A percentile compares a stretch with the other conserved stretches of the same genome.
Conservation (phyloP, 1,140 invertebrate species). For the Psix sp. region DNA sequence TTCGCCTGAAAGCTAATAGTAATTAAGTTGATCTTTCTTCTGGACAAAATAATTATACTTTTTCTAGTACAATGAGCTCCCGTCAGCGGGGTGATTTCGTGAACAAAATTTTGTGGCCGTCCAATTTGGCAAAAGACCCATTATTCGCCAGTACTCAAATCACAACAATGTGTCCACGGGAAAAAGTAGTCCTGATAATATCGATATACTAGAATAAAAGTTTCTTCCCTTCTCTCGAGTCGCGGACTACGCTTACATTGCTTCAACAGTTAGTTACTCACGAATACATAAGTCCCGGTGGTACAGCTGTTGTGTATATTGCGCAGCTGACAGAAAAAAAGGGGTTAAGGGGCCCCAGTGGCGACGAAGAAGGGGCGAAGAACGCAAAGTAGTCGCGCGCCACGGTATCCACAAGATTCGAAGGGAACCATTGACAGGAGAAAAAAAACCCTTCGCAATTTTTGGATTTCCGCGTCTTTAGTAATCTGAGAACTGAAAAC, state of each 20-base stretch:
- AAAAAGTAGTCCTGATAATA: constrained; percentile 53
- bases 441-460: constrained; percentile 69
- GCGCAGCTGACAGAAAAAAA: constrained; percentile 74
- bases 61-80: constrained; percentile 19
- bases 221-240: constrained; percentile 48
- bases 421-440: constrained; percentile 50
- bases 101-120: constrained; percentile 37
- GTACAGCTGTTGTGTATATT: constrained; percentile 73
- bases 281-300: constrained; percentile 59
- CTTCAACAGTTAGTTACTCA: constrained; percentile 58
- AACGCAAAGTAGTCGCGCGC: constrained; percentile 53
- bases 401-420: constrained; percentile 56
- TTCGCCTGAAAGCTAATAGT: constrained; percentile 5
- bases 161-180: constrained; percentile 55
- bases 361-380: constrained; percentile 59
- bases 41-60: constrained; percentile 38
- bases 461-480: constrained; percentile 77
- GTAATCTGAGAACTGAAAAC: constrained; percentile 75
- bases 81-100: constrained; percentile 16
- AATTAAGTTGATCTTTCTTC: constrained; percentile 28
- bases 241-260: constrained; percentile 50
- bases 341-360: constrained; percentile 73
- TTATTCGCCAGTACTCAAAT: constrained; percentile 47
- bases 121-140: constrained; percentile 44
- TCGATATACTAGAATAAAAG: constrained; percentile 59